Base-by-base conservation (phyloP, 1,140 invertebrate genomes). In the Rhyzopertha dominica region DNA sequence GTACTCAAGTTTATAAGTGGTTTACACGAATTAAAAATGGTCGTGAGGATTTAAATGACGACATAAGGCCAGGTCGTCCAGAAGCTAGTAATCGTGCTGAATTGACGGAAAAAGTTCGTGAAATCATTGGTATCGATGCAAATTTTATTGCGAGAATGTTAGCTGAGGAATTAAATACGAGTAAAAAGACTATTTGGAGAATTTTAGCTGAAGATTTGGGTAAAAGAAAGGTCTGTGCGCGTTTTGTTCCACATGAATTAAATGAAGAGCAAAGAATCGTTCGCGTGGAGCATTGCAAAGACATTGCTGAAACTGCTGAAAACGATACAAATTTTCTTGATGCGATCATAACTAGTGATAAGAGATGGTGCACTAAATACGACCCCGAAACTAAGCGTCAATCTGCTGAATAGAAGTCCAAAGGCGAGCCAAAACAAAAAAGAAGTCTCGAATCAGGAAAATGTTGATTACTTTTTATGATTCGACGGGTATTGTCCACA, bases 161-260 rank as follows among this genome's bases (percentile, higher is more conserved):
- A 18, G 30, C 10, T 13, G 2, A 32, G 10, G 30, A 12, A 4
- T 10, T 32, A 13, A 32, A 32, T 32, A 13, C 14, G 3, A 32
- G 4, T 2, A 13, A 4, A 4, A 4, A 13, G 7, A 32, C 2
- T 5, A 32, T 32, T 32, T 16, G 30, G 1, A 13, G 4, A 16
- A 32, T 32, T 32, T 13, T 32, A 32, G 19, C 30, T 13, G 30
- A 32, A 32, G 30, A 32, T 32, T 32, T 19, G 30, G n/a, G 2
- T 32, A 32, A 32, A 32, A 32, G 30, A 32, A 32, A 32, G 4
- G 14, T 32, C 30, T 32, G 30, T 32, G 30, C 30, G 4, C 10
- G 14, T 13, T 32, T 30, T n/a, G 29, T 30, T 13, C 4, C 30
- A 32, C 4, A 32, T 16, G 4, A 12, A 14, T 32, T 32, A 32